Conservation (phyloP, 2,797 vertebrate genomes). For the Zenarchopterus dispar region DNA sequence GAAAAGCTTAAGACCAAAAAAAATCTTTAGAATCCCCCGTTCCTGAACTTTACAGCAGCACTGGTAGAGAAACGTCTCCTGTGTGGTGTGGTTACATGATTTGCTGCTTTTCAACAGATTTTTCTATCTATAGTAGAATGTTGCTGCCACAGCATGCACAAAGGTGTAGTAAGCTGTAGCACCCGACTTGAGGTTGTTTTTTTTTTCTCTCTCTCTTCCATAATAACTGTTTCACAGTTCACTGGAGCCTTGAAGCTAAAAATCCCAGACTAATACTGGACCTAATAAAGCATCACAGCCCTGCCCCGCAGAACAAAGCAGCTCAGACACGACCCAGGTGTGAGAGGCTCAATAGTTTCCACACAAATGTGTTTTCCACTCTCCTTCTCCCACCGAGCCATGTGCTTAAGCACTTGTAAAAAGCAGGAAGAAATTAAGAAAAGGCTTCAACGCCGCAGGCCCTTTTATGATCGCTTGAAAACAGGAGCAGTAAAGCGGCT, state of each 20-base stretch:
- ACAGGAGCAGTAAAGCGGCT: conserved; percentile 25
- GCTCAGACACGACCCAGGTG: conserved; percentile 65
- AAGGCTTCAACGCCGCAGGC: conserved; percentile 36
- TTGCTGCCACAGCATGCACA: conserved; percentile 5
- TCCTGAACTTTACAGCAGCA: not conserved
- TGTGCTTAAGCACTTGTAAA: conserved; percentile 61
- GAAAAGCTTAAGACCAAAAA: too few relatives aligned
- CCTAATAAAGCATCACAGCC: conserved; percentile 38
- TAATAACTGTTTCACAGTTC: conserved; percentile 52
- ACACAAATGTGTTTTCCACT: conserved; percentile 62
- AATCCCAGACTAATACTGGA: conserved; percentile 40
- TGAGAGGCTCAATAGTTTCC: conserved; percentile 60
- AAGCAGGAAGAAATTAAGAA: conserved; percentile 30
- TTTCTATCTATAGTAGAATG: conserved; percentile 51
- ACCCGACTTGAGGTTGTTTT: conserved; percentile 18
- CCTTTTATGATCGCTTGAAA: conserved; percentile 43
- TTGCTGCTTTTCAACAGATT: conserved; percentile 3
- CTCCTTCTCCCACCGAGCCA: conserved; percentile 44
- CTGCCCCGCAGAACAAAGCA: conserved; percentile 31
- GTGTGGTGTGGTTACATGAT: not conserved
- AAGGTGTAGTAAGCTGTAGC: not conserved
- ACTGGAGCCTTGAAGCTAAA: conserved; percentile 53
- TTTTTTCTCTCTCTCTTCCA: conserved; percentile 30
- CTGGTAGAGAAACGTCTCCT: not conserved
- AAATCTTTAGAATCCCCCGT: too few relatives aligned